Evolutionary conservation across 2,888 invertebrate species (phyloP).

Genomic region (Lissocephala sabroskyi): DNA sequence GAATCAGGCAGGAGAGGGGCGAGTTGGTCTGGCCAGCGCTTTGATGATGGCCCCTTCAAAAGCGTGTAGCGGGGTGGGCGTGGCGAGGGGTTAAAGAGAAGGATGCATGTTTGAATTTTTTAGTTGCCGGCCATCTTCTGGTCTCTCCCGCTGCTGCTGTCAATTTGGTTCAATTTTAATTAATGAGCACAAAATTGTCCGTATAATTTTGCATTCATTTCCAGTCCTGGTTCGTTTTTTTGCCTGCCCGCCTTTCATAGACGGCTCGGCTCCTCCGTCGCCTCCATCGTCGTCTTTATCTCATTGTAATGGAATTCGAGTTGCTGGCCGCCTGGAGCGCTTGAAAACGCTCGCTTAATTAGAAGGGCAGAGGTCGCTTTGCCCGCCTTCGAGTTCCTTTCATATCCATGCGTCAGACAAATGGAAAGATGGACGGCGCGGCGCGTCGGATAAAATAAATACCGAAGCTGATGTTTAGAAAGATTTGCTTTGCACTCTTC

Average conservation of each 20-base stretch:
- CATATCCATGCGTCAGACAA: background rate
- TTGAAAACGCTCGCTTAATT: no score
- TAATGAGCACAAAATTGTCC: slow-evolving; percentile 59
- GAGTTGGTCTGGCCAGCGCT: slow-evolving; percentile 20
- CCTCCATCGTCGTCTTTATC: no score
- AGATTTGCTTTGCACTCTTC: no score
- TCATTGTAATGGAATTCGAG: no score
- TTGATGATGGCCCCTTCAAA: slow-evolving; percentile 15
- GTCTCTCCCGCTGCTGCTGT: slow-evolving; percentile 12
- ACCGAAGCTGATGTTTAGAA: slow-evolving; percentile 20
- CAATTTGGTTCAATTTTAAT: slow-evolving; percentile 60
- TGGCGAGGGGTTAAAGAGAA: no score
- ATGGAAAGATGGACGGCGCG: no score
- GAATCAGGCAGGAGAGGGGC: slow-evolving; percentile 1
- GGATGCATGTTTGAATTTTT: no score
- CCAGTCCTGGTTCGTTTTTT: slow-evolving; percentile 11
- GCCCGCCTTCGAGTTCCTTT: no score
- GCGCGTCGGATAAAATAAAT: slow-evolving; percentile 53
- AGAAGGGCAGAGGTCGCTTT: background rate
- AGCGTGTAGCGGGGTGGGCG: background rate
- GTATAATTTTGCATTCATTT: slow-evolving; percentile 51
- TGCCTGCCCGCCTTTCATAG: no score
- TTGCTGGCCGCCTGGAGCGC: slow-evolving; percentile 1
- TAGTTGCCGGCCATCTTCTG: background rate
- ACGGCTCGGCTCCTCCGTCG: no score